phyloP scores from a whole-genome alignment of 2,797 vertebrate species.

The Pampus argenteus region DNA sequence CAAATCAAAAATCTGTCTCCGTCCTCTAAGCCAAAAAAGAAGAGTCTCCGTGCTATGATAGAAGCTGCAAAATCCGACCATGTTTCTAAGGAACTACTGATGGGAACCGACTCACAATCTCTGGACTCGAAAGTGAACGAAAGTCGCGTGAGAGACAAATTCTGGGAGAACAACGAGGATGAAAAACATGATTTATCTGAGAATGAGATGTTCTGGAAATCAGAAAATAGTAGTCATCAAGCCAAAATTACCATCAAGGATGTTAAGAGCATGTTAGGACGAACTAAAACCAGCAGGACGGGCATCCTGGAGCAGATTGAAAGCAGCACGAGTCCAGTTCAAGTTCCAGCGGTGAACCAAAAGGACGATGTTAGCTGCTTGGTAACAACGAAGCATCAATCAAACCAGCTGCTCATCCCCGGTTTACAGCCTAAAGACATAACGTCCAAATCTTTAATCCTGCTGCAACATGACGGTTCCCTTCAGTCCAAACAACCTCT shows the following conservation, averaged over 20 bases:
- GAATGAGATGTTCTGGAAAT: slow-evolving; percentile 17
- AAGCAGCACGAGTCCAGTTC: background rate
- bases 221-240: slow-evolving; percentile 19
- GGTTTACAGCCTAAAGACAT: background rate
- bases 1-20: slow-evolving; percentile 34
- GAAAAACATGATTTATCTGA: slow-evolving; percentile 13
- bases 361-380: background rate
- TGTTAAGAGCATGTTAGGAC: slow-evolving; percentile 55
- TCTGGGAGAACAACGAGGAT: slow-evolving; percentile 11
- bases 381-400: background rate
- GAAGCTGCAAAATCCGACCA: slow-evolving; percentile 63
- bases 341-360: background rate
- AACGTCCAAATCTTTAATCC: slow-evolving; percentile 22
- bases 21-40: slow-evolving; percentile 55
- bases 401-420: slow-evolving; percentile 5
- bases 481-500: slow-evolving; percentile 8
- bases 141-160: background rate
- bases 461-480: background rate
- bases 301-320: slow-evolving; percentile 40
- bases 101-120: slow-evolving; percentile 14
- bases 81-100: slow-evolving; percentile 23
- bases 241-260: slow-evolving; percentile 62
- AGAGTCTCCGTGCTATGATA: slow-evolving; percentile 48
- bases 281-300: slow-evolving; percentile 13
- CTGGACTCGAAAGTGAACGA: slow-evolving; percentile 5